Evolutionary conservation across 2,888 invertebrate species (phyloP), one percentile per base, ranked within the genome.

Genomic region (Phortica okadai): DNA sequence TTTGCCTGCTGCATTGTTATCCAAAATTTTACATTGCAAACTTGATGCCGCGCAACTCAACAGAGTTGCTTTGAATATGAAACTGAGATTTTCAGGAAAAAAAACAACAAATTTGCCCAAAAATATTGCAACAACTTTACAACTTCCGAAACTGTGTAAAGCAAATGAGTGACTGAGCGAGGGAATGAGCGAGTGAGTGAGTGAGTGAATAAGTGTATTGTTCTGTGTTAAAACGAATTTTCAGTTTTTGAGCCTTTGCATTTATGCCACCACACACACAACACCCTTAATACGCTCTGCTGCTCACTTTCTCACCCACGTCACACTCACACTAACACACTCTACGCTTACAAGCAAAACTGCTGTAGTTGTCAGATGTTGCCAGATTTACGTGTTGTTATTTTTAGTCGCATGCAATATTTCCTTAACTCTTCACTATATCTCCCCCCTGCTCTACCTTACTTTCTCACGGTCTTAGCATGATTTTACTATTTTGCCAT

Each of bases 341-440:
- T 76, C 73, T 77, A 75, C 78, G 78, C 78, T 75, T 70, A 79
- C 82, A 82, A 79, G 85, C 78, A 75, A 77, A 79, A 76, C 74
- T 81, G 84, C 83, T 86, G 81, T 81, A 77, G 81, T 83, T 86
- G 83, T 85, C 85, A 87, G 85, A 87, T 87, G 87, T 80, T 85
- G 82, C 85, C 86, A 84, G 82, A 87, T 87, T 87, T 85, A 75
- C 64, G 74, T 74, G 66, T 74, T 74, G 74, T 74, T 74, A 74
- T 74, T 74, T 64, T 74, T 74, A 66, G 74, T 74, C 33, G 66
- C 45, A 33, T 41, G 21, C 74, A 66, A 16, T 45, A 73, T 58
- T 42, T 42, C 66, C 8, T 59, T 21, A 4, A 8, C 59, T 59
- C n/a, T 59, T 16, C 7, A 7, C 59, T 59, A 21, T 21, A 21